Base-by-base conservation (phyloP, 2,888 invertebrate genomes). In the Tetheella fluctuosa region DNA sequence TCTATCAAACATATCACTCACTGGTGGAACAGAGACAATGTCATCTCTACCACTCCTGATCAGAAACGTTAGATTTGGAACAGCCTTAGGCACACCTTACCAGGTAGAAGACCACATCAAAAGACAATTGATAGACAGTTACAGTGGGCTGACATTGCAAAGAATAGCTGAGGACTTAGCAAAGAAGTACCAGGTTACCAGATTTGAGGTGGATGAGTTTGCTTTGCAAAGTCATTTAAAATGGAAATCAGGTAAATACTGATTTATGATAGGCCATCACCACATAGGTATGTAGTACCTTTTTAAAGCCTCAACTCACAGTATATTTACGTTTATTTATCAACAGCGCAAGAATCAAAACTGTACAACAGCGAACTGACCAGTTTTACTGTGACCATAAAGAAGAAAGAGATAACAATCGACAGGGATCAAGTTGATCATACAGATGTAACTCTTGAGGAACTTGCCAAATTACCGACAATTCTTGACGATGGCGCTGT, bases 1-100 rank as follows among this genome's bases (percentile, higher is more conserved):
- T 25, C 96, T 96, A 67, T 95, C 98, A 7, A 95, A 96, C 69
- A 94, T 99, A 58, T 96, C 96, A 5, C 88, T 99, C 52, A 95
- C 98, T 20, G 99, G 99, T 48, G 99, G 99, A 1, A 95, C 96
- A 37, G 99, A 99, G 77, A 97, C 96, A 79, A 99, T 99, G 99
- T 98, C 98, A 4, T 95, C 97, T 76, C 88, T 96, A 8, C 99
- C 99, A 0, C 97, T 96, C 82, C 93, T 96, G 23, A 96, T 97
- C 0, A 94, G 99, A 61, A 96, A 97, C 76, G 92, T 97, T n/a
- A 95, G 99, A 42, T 99, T 98, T 85, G 99, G 99, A 5, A 96
- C 97, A 8, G 93, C 95, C 1, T 91, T 99, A 1, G 99, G 99
- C 0, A 88, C 91, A 20, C 95, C 95, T 57, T 94, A 96, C 61